Percentiles rank a stretch among this genome's conserved stretches.
phyloP scores from a whole-genome alignment of 1,140 invertebrate genomes.

The Pogonomyrmex barbatus region DNA sequence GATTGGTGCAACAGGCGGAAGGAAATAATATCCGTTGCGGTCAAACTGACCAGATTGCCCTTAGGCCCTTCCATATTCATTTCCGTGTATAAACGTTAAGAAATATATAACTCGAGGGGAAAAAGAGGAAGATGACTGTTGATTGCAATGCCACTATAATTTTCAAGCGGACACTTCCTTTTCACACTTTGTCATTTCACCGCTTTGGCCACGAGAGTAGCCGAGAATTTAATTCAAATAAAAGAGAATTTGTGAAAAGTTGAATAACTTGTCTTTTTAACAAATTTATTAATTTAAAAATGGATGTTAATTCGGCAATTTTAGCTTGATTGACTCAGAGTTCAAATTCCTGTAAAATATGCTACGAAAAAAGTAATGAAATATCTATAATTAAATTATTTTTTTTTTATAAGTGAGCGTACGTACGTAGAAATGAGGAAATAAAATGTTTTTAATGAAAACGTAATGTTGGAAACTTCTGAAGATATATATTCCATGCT shows the following conservation, averaged over 20 bases:
- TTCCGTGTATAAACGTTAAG: constrained; percentile 26
- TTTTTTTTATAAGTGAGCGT: neutral
- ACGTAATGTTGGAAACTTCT: neutral
- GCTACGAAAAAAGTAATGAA: neutral
- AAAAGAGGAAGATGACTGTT: neutral
- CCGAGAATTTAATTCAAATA: too few relatives aligned
- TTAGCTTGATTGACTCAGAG: neutral
- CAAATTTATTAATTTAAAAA: neutral
- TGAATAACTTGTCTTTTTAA: too few relatives aligned
- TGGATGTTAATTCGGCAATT: neutral
- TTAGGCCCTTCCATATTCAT: constrained; percentile 26
- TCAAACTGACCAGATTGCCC: constrained; percentile 41
- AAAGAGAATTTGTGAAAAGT: too few relatives aligned
- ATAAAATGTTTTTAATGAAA: neutral
- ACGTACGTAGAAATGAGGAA: neutral
- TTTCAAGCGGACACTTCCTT: too few relatives aligned
- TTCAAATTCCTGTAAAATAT: neutral
- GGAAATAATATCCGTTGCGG: constrained; percentile 69
- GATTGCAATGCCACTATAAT: neutral
- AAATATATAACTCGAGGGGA: constrained; percentile 14
- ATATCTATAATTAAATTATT: neutral
- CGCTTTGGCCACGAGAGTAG: too few relatives aligned
- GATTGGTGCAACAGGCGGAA: constrained; percentile 74
- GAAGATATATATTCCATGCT: neutral
- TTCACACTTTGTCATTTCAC: too few relatives aligned